Evolutionary conservation across 1,140 invertebrate genomes (phyloP).

Genomic region (Pachyrhynchus sulphureomaculatus): DNA sequence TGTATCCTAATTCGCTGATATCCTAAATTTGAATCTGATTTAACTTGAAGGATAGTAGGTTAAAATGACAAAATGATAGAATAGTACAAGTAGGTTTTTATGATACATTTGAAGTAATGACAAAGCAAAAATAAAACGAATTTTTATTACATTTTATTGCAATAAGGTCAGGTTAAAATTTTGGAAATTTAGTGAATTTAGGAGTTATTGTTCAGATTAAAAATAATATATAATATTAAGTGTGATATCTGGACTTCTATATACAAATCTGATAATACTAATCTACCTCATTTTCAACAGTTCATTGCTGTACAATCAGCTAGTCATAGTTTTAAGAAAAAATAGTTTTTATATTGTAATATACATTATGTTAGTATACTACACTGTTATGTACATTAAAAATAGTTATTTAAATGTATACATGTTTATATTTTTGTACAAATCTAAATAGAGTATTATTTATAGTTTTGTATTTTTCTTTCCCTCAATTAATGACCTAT

Average conservation of each 20-base stretch:
- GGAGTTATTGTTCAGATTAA: neutral
- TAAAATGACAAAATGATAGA: too few species aligned
- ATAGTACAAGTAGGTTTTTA: too few species aligned
- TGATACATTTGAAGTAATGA: too few species aligned
- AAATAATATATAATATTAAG: neutral
- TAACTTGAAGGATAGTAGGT: too few species aligned
- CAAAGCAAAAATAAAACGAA: too few species aligned
- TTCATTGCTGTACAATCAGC: constrained; percentile 50
- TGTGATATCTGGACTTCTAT: neutral
- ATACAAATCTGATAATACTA: constrained; percentile 8
- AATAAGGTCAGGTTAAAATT: too few species aligned
- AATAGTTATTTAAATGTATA: constrained; percentile 36
- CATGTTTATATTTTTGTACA: constrained; percentile 47
- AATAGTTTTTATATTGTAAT: constrained; percentile 41
- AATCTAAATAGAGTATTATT: constrained; percentile 47
- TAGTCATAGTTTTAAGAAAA: constrained; percentile 48
- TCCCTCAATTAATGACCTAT: too few species aligned
- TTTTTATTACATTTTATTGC: too few species aligned
- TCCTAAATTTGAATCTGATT: too few species aligned
- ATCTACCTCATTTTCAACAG: constrained; percentile 50
- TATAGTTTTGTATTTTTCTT: constrained; percentile 34
- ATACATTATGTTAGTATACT: constrained; percentile 39
- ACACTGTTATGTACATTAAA: constrained; percentile 22
- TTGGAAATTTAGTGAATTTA: too few species aligned
- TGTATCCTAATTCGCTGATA: too few species aligned